These are phyloP conservation scores for Cirrhinus mrigala DNA, from an alignment of 2,797 vertebrate species.

Conservation along the genomic window DNA sequence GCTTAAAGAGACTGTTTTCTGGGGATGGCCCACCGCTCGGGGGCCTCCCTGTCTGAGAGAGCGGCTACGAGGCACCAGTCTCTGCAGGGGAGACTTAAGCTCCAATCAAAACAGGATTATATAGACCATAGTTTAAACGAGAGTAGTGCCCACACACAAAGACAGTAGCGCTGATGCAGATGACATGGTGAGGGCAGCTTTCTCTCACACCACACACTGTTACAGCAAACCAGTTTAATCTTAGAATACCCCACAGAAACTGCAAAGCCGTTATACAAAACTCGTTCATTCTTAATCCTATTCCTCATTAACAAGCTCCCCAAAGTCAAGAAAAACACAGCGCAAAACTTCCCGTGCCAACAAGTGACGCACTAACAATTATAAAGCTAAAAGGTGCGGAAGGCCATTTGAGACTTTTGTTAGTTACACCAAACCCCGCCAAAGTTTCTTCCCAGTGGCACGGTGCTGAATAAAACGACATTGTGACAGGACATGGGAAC, in stretches of 20 bases:
- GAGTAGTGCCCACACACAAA: slow-evolving; percentile 67
- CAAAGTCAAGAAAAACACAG: slow-evolving; percentile 33
- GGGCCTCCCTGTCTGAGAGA: slow-evolving; percentile 63
- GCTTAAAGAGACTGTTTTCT: slow-evolving; percentile 59
- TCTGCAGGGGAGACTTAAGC: slow-evolving; percentile 70
- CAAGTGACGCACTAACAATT: slow-evolving; percentile 22
- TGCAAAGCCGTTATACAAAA: slow-evolving; percentile 12
- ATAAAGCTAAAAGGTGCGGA: slow-evolving; percentile 39
- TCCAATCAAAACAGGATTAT: slow-evolving; percentile 73
- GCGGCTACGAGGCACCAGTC: slow-evolving; percentile 65
- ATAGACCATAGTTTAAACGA: slow-evolving; percentile 66
- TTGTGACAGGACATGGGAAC: slow-evolving; percentile 76
- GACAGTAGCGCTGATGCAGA: slow-evolving; percentile 50
- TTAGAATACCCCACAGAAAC: not conserved
- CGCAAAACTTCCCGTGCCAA: slow-evolving; percentile 25
- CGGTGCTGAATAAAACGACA: slow-evolving; percentile 64
- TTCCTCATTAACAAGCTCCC: slow-evolving; percentile 39
- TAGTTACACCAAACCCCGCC: slow-evolving; percentile 60
- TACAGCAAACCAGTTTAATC: slow-evolving; percentile 17
- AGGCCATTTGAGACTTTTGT: slow-evolving; percentile 50
- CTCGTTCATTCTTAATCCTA: slow-evolving; percentile 19
- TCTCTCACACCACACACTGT: slow-evolving; percentile 57
- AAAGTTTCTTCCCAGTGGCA: slow-evolving; percentile 55
- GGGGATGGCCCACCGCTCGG: slow-evolving; percentile 50
- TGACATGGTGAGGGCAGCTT: slow-evolving; percentile 52